These are phyloP conservation scores for Phengaris arion DNA, from an alignment of 2,888 invertebrate genomes.

Conservation along the genomic window DNA sequence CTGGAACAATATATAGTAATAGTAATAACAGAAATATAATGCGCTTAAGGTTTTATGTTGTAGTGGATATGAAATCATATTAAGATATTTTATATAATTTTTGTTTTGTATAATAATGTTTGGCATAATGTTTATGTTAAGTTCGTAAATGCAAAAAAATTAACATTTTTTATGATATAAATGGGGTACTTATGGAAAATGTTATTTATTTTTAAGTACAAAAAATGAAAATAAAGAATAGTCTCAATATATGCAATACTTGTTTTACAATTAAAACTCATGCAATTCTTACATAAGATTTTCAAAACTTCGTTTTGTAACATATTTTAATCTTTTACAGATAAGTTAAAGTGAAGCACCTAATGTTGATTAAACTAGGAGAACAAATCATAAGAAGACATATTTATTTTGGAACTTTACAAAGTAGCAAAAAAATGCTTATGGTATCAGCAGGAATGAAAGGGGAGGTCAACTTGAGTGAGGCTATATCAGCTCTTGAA, in stretches of 20 bases:
- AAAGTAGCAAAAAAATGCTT: conserved; percentile 44
- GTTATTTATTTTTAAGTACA: neutral
- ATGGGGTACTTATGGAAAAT: neutral
- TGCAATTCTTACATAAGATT: neutral
- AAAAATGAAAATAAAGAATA: neutral
- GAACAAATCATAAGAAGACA: conserved; percentile 46
- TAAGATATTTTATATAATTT: no score
- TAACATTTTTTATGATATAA: neutral
- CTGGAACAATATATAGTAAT: conserved; percentile 2
- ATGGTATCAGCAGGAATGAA: conserved; percentile 59
- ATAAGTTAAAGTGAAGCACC: conserved; percentile 39
- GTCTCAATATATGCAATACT: neutral
- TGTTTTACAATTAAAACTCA: neutral
- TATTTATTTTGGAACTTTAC: conserved; percentile 40
- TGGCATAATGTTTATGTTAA: no score
- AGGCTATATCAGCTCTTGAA: conserved; percentile 81
- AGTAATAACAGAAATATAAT: neutral
- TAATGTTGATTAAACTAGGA: conserved; percentile 61
- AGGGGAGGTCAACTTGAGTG: conserved; percentile 66
- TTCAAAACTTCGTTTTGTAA: neutral
- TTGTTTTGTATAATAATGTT: no score
- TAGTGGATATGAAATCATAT: neutral
- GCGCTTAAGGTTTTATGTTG: neutral
- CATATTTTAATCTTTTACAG: conserved; percentile 45
- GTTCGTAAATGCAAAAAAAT: no score